Evolutionary conservation across 2,888 invertebrate species (phyloP).

Genomic region (Drosophila kuntzei): DNA sequence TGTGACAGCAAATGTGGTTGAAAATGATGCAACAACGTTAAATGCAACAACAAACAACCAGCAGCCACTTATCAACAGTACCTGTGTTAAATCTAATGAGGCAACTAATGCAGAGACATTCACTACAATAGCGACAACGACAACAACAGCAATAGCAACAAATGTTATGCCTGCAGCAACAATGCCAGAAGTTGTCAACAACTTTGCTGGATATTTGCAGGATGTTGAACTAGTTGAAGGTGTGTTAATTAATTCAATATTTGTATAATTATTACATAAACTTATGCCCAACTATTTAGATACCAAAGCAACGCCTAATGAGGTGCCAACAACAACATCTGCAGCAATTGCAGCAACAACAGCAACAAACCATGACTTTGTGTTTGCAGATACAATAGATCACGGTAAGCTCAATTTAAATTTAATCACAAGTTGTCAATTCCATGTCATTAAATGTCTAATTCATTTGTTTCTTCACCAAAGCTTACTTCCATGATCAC

Average conservation of each 20-base stretch:
- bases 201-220: slow-evolving; percentile 58
- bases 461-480: background rate
- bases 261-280: background rate
- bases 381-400: slow-evolving; percentile 82
- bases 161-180: slow-evolving; percentile 31
- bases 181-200: slow-evolving; percentile 46
- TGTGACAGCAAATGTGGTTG: slow-evolving; percentile 55
- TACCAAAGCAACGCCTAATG: slow-evolving; percentile 65
- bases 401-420: slow-evolving; percentile 72
- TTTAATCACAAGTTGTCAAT: background rate
- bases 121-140: slow-evolving; percentile 27
- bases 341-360: slow-evolving; percentile 46
- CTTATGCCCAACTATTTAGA: slow-evolving; percentile 38
- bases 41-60: slow-evolving; percentile 32
- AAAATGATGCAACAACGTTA: slow-evolving; percentile 35
- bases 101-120: slow-evolving; percentile 58
- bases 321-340: slow-evolving; percentile 45
- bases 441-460: background rate
- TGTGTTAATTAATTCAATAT: slow-evolving; percentile 12
- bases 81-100: slow-evolving; percentile 84
- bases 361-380: slow-evolving; percentile 64
- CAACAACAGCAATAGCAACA: slow-evolving; percentile 19
- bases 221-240: slow-evolving; percentile 60
- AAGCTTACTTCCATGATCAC: slow-evolving; percentile 69
- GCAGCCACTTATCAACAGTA: slow-evolving; percentile 83